phyloP scores from a whole-genome alignment of 2,888 invertebrate genomes.

The Andrena haemorrhoa region DNA sequence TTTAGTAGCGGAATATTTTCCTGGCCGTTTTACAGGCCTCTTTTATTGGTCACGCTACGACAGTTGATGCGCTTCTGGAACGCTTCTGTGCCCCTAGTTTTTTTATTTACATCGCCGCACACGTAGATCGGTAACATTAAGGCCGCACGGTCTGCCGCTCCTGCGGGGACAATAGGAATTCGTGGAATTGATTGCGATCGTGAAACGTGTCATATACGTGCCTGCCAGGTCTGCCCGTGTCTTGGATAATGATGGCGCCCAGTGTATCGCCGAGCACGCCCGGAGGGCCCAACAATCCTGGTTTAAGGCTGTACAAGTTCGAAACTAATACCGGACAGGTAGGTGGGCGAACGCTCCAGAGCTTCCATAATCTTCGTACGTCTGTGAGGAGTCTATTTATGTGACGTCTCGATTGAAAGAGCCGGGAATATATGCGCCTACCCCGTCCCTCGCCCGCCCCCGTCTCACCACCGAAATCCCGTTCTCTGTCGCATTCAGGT shows the following conservation, averaged over 20 bases:
- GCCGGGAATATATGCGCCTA: conserved; percentile 35
- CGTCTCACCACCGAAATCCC: too few species aligned
- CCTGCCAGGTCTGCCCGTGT: conserved; percentile 91
- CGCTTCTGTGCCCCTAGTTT: not conserved
- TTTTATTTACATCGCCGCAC: not conserved
- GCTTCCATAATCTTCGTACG: conserved; percentile 34
- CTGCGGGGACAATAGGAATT: conserved; percentile 14
- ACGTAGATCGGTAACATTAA: not conserved
- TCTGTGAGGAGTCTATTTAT: conserved; percentile 35
- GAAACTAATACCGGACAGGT: conserved; percentile 95
- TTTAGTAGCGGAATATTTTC: conserved; percentile 29
- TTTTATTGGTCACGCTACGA: conserved; percentile 38
- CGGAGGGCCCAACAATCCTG: conserved; percentile 94
- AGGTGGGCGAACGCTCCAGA: conserved; percentile 59
- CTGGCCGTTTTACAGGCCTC: conserved; percentile 23
- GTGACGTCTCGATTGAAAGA: conserved; percentile 60
- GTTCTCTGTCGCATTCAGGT: conserved; percentile 86
- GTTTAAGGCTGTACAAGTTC: conserved; percentile 95
- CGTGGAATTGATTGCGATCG: conserved; percentile 37
- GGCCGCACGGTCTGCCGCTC: not conserved
- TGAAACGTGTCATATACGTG: conserved; percentile 54
- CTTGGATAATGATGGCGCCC: conserved; percentile 95
- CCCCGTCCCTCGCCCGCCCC: conserved; percentile 13
- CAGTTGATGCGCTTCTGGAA: conserved; percentile 22
- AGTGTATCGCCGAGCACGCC: conserved; percentile 94